phyloP scores from a whole-genome alignment of 2,888 invertebrate species.

The Gonocerus acuteangulatus region DNA sequence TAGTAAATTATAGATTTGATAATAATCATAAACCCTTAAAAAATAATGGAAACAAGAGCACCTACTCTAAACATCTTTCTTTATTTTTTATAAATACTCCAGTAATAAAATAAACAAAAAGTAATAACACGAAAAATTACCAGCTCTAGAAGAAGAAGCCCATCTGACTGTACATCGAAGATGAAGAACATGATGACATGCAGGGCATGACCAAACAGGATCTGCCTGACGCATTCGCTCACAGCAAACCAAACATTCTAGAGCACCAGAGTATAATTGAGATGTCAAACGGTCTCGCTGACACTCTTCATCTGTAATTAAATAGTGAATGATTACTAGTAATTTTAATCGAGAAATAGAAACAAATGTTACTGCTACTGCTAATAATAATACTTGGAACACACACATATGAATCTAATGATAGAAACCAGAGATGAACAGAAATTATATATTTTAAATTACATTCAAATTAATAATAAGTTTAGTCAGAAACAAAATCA shows the following conservation, averaged over 20 bases:
- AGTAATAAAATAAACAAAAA: not conserved
- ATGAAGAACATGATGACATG: conserved; percentile 89
- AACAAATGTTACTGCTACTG: too few species aligned
- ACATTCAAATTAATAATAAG: too few species aligned
- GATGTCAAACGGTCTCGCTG: conserved; percentile 77
- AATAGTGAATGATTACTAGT: not conserved
- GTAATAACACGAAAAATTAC: too few species aligned
- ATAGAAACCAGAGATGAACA: not conserved
- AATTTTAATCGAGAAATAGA: not conserved
- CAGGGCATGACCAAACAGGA: conserved; percentile 81
- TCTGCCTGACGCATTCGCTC: conserved; percentile 68
- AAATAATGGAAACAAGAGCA: too few species aligned
- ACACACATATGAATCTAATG: not conserved
- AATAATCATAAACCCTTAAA: too few species aligned
- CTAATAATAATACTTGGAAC: too few species aligned
- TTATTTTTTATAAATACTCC: not conserved
- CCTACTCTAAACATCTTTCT: not conserved
- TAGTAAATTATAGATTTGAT: too few species aligned
- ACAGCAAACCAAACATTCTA: conserved; percentile 94
- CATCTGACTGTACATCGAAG: conserved; percentile 83
- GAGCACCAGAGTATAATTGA: conserved; percentile 67
- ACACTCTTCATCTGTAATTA: conserved; percentile 10
- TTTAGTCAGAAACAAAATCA: too few species aligned
- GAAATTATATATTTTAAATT: not conserved
- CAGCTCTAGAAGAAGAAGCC: conserved; percentile 71